A percentile compares a stretch with the other conserved stretches of the same genome.
Conservation (phyloP, 2,113 vertebrate genomes). For the Sardina pilchardus region DNA sequence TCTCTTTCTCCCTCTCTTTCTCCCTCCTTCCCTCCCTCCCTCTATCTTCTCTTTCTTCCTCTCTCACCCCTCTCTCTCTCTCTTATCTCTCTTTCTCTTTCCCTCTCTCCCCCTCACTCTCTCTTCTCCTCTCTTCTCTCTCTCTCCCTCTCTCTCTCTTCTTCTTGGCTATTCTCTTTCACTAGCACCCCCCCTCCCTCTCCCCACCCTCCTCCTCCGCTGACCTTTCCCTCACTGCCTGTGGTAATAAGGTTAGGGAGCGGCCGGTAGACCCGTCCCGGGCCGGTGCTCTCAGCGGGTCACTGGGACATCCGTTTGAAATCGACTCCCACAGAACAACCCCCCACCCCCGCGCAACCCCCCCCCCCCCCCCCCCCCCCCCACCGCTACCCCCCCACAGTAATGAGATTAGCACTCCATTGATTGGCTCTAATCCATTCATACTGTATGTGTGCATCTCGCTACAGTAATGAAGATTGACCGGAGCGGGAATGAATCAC, state of each 20-base stretch:
- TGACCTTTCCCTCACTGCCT: not conserved
- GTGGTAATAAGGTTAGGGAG: not conserved
- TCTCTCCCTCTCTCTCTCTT: not conserved
- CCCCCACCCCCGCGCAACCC: not conserved
- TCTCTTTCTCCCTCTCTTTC: not conserved
- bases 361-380: not conserved
- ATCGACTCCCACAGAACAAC: not conserved
- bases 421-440: not conserved
- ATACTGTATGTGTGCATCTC: not conserved
- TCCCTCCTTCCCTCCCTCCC: not conserved
- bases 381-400: not conserved
- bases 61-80: conserved; percentile 7
- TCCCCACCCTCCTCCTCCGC: not conserved
- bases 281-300: too few relatives aligned
- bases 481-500: not conserved
- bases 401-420: not conserved
- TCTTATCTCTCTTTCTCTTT: not conserved
- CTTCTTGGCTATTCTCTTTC: too few relatives aligned
- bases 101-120: not conserved
- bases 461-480: not conserved
- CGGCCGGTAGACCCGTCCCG: not conserved
- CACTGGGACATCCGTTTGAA: not conserved
- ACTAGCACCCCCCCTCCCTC: too few relatives aligned
- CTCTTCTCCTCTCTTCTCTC: not conserved
- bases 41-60: not conserved